Conservation (phyloP, 2,113 vertebrate genomes). For the Gadus chalcogrammus region DNA sequence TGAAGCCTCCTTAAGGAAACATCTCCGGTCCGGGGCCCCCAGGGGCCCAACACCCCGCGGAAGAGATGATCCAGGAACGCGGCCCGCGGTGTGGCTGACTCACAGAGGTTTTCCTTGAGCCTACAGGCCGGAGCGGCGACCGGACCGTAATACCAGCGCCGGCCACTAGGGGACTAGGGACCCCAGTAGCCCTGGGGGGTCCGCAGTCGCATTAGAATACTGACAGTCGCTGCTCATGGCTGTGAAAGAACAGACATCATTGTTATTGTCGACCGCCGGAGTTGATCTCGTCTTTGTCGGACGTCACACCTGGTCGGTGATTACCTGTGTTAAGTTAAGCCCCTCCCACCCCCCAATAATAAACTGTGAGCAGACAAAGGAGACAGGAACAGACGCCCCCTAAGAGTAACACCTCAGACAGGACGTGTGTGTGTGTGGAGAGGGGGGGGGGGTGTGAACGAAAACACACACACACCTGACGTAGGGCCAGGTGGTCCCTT, state of each 20-base stretch:
- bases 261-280: slow-evolving; percentile 32
- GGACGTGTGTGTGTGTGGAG: slow-evolving; percentile 37
- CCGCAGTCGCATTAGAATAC: slow-evolving; percentile 17
- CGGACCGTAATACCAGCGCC: background rate
- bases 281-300: background rate
- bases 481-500: background rate
- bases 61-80: slow-evolving; percentile 21
- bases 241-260: slow-evolving; percentile 30
- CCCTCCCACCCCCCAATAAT: slow-evolving; percentile 29
- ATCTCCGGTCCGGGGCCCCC: slow-evolving; percentile 14
- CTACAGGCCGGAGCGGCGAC: slow-evolving; percentile 31
- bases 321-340: slow-evolving; percentile 29
- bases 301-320: slow-evolving; percentile 22
- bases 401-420: slow-evolving; percentile 33
- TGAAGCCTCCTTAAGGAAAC: background rate
- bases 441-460: slow-evolving; percentile 10
- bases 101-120: too few relatives aligned
- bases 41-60: slow-evolving; percentile 37
- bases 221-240: slow-evolving; percentile 38
- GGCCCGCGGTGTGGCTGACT: too few relatives aligned
- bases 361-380: slow-evolving; percentile 40
- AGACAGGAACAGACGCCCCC: slow-evolving; percentile 20
- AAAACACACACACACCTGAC: background rate
- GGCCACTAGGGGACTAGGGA: slow-evolving; percentile 15
- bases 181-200: slow-evolving; percentile 30